Base-by-base conservation (phyloP, 2,888 invertebrate species). In the Panzeria rudis region DNA sequence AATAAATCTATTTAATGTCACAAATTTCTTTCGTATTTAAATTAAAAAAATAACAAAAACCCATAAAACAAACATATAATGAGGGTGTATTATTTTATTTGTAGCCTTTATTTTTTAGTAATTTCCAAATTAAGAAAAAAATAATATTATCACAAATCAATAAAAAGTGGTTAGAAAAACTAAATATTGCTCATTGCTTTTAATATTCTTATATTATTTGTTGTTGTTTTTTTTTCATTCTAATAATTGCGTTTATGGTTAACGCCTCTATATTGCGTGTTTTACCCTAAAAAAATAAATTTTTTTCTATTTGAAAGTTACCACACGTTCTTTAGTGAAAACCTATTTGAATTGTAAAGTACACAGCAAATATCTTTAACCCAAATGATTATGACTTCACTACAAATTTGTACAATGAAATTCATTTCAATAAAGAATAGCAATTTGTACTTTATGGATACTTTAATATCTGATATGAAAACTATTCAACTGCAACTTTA, bases 261-360 rank as follows among this genome's bases (percentile, higher is more conserved):
- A 72, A 80, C 80, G 80, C 80, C 80, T 73, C 35, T 80, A 50
- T 80, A 50, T 80, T 32, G 80, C 80, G 66, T 80, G 80, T 54
- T 64, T 44, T 54, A 38, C 13, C 44, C 62, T 29, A 15, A 50
- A 56, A 54, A 52, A 29, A 11, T 13, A 44, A 15, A 20, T 13
- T 20, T 62, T 15, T 69, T 69, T 23, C 3, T 23, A 69, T 52
- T 50, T 66, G 13, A 50, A 66, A 80, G 35, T 72, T 72, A 62
- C 47, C 62, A 59, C 80, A 73, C 80, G 72, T 73, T 80, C 72
- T 38, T 15, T 44, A n/a, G 23, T 29, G 4, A 52, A 59, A 54
- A 2, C 35, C 38, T 17, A 13, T 41, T 59, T 23, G 17, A 38
- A 54, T 17, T 32, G n/a, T 56, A 2, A 50, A 3, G 13, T 23